phyloP scores from a whole-genome alignment of 1,140 invertebrate species.

The Aphis craccivora region DNA sequence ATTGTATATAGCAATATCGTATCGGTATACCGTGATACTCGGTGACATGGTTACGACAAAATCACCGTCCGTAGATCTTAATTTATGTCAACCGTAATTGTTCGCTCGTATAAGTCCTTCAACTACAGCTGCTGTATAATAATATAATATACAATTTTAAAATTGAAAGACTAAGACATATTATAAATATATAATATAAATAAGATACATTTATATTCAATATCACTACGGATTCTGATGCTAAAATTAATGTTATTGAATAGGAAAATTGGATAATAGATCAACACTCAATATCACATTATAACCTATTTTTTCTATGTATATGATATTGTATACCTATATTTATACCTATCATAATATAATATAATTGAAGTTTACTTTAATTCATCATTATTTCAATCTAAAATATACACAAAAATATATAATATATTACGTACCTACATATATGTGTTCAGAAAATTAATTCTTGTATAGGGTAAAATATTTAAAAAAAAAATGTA shows the following conservation, averaged over 20 bases:
- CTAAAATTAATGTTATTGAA: neutral
- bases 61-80: neutral
- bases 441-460: neutral
- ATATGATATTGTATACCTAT: too few species aligned
- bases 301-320: neutral
- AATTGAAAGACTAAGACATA: neutral
- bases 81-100: conserved; percentile 13
- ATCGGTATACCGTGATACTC: neutral
- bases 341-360: neutral
- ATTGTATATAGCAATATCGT: neutral
- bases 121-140: neutral
- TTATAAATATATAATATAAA: neutral
- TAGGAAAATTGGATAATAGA: neutral
- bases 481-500: neutral
- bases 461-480: neutral
- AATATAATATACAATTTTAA: neutral
- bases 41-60: conserved; percentile 16
- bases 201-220: neutral
- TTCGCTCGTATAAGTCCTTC: neutral
- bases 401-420: neutral
- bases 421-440: neutral
- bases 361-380: neutral
- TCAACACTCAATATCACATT: neutral
- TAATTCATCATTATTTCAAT: neutral
- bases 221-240: neutral